Evolutionary conservation across 2,797 vertebrate genomes (phyloP), one percentile per base, ranked within the genome.

Genomic region (Gymnodraco acuticeps): DNA sequence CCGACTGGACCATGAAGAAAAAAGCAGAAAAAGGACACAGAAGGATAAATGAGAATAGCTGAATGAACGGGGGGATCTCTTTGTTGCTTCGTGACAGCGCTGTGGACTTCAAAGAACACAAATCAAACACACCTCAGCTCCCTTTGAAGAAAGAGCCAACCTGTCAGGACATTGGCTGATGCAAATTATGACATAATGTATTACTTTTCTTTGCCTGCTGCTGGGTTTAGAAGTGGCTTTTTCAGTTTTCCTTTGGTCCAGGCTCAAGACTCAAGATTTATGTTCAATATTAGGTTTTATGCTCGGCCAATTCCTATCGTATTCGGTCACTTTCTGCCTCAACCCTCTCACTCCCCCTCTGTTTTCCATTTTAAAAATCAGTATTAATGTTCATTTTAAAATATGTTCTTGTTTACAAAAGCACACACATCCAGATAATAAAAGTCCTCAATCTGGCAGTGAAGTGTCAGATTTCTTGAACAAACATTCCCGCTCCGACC

Each of bases 1-100:
- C 90, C 80, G 78, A 93, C 95, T 95, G 69, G 38, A 75, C 4
- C 55, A 53, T 3, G 17, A 69, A 17, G 27, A 42, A 60, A 56
- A 11, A 38, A 13, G 6, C 10, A 58, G 12, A 61, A 7, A 43
- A 46, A 54, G 13, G 41, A 65, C 27, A 80, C 2, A 27, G 53
- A 59, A 17, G 10, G 33, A 53, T 46, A 3, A 46, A 59, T 7
- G 3, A 8, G 2, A 58, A 11, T 8, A 20, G 9, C 12, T 78
- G 41, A 55, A 19, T 2, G 0, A 17, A 16, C 31, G 61, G 45
- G 4, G 55, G 67, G 1, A 14, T 17, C 5, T 58, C 53, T 51
- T 33, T 65, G 27, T 46, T 46, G 48, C 17, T 65, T 20, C 17
- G 27, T 31, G 14, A 14, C 20, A 64, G 16, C 51, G 31, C 47